phyloP scores from a whole-genome alignment of 2,888 invertebrate genomes.

The Lingula anatina region DNA sequence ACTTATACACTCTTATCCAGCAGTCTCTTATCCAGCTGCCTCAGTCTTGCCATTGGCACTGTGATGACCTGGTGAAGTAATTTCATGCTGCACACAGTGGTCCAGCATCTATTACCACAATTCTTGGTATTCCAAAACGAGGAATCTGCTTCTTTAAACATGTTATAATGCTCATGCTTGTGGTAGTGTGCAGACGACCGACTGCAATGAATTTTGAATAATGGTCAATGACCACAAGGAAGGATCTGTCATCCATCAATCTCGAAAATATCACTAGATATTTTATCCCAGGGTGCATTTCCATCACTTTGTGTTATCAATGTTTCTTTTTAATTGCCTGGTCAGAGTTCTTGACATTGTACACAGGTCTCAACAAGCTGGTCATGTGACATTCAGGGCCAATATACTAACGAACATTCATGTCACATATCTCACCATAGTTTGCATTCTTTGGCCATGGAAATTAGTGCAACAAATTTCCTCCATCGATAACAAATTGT shows the following conservation, averaged over 20 bases:
- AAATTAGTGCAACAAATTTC: too few species aligned
- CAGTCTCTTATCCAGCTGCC: too few species aligned
- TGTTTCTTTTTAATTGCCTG: not conserved
- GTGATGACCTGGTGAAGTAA: too few species aligned
- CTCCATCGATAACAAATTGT: too few species aligned
- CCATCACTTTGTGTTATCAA: not conserved
- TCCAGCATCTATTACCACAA: not conserved
- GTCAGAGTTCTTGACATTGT: not conserved
- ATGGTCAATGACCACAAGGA: not conserved
- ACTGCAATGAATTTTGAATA: not conserved
- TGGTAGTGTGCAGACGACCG: not conserved
- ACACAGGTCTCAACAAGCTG: not conserved
- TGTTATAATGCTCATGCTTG: not conserved
- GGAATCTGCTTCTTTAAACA: not conserved
- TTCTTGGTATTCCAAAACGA: not conserved
- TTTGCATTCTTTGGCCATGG: too few species aligned
- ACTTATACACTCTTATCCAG: too few species aligned
- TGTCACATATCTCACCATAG: too few species aligned
- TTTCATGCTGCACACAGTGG: too few species aligned
- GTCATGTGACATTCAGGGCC: not conserved
- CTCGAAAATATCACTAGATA: not conserved
- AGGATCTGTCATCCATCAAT: not conserved
- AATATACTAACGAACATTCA: not conserved
- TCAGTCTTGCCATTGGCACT: too few species aligned
- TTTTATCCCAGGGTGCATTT: not conserved